Evolutionary conservation across 2,888 invertebrate genomes (phyloP).

Genomic region (Nezara viridula): DNA sequence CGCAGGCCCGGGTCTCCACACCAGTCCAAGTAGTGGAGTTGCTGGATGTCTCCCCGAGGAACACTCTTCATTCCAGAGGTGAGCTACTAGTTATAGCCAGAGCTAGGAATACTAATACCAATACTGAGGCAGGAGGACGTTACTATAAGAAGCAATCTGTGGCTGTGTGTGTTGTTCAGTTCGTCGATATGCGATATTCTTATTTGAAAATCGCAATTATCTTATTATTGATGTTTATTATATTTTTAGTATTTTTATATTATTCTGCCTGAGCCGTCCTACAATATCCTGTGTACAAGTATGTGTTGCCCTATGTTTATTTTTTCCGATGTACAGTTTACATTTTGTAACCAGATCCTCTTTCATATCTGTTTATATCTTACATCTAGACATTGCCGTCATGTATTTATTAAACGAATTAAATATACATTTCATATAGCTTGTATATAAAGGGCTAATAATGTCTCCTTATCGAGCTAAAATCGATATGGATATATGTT

Average conservation of each 20-base stretch:
- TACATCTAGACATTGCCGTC: too few species aligned
- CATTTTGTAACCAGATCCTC: too few species aligned
- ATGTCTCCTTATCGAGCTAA: background rate
- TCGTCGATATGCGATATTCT: constrained; percentile 4
- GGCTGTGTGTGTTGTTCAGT: background rate
- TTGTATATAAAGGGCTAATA: background rate
- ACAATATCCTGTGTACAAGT: background rate
- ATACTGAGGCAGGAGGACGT: too few species aligned
- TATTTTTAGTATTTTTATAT: constrained; percentile 39
- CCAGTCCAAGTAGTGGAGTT: background rate
- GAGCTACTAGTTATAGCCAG: background rate
- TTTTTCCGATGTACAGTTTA: background rate
- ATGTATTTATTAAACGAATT: too few species aligned
- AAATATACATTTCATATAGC: too few species aligned
- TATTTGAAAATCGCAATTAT: constrained; percentile 3
- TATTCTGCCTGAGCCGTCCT: background rate
- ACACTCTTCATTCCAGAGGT: constrained; percentile 1
- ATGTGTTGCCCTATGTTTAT: background rate
- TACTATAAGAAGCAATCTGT: background rate
- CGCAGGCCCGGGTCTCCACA: background rate
- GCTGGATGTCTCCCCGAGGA: background rate
- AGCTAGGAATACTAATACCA: background rate
- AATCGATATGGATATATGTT: constrained; percentile 14
- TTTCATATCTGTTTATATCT: too few species aligned
- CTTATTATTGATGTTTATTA: background rate